Evolutionary conservation across 2,797 vertebrate species (phyloP).

Genomic region (Fistularia commersonii): DNA sequence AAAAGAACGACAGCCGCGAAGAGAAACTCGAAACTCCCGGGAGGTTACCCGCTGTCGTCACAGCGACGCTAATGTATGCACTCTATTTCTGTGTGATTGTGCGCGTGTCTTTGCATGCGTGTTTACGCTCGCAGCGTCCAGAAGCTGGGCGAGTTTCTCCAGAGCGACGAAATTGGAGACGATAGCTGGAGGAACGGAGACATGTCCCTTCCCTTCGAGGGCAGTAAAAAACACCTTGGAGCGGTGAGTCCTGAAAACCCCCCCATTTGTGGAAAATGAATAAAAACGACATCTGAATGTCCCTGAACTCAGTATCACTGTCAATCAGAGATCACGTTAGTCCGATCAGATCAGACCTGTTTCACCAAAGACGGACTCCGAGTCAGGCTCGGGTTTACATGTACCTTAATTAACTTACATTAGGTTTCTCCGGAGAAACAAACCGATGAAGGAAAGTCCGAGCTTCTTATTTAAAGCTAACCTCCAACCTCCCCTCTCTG

Average conservation of each 20-base stretch:
- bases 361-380: too few relatives aligned
- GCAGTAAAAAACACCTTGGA: constrained; percentile 84
- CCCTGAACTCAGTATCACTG: too few relatives aligned
- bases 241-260: constrained; percentile 74
- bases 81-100: constrained; percentile 6
- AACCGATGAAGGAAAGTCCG: too few relatives aligned
- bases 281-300: too few relatives aligned
- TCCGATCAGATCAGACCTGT: too few relatives aligned
- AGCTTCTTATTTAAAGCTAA: too few relatives aligned
- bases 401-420: too few relatives aligned
- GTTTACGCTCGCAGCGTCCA: constrained; percentile 80
- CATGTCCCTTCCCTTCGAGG: constrained; percentile 76
- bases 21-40: constrained; percentile 43
- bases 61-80: background rate
- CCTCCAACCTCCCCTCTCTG: background rate
- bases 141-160: constrained; percentile 94
- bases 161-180: constrained; percentile 96
- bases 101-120: constrained; percentile 21
- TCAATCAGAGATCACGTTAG: too few relatives aligned
- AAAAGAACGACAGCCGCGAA: constrained; percentile 21
- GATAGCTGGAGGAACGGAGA: constrained; percentile 91
- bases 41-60: constrained; percentile 23
- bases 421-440: too few relatives aligned
- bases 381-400: too few relatives aligned
- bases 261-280: too few relatives aligned